These are phyloP conservation scores for Cryptus armator DNA, from an alignment of 2,888 invertebrate species.

Conservation along the genomic window DNA sequence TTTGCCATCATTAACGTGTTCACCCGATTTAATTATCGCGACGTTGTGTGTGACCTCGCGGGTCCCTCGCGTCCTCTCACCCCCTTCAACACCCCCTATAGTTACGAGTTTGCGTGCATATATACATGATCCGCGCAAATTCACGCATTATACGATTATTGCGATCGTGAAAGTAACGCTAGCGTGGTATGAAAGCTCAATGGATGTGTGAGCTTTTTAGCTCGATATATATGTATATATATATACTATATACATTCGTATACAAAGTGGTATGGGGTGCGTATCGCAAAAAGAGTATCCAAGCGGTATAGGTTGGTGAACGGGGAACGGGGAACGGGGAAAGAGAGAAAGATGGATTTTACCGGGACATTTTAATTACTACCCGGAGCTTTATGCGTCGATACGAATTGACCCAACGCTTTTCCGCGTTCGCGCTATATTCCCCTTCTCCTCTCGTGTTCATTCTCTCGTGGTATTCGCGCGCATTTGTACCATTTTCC, in stretches of 20 bases:
- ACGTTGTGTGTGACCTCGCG: constrained; percentile 13
- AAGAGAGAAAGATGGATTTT: constrained; percentile 33
- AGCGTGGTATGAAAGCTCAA: neutral
- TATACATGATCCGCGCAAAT: constrained; percentile 31
- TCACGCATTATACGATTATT: constrained; percentile 39
- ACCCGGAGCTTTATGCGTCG: constrained; percentile 38
- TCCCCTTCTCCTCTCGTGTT: neutral
- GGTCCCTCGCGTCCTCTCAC: neutral
- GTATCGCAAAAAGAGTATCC: constrained; percentile 6
- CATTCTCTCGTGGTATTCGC: constrained; percentile 17
- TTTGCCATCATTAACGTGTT: constrained; percentile 36
- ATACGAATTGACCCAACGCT: constrained; percentile 46
- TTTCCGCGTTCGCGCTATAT: neutral
- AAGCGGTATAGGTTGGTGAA: neutral
- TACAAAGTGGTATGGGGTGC: constrained; percentile 5
- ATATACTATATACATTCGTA: neutral
- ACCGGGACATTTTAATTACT: constrained; percentile 55
- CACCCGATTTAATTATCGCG: constrained; percentile 40
- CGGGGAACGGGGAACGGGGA: neutral
- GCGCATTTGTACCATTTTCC: constrained; percentile 33
- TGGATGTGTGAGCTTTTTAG: neutral
- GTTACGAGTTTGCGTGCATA: neutral
- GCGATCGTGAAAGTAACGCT: constrained; percentile 32
- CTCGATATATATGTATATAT: constrained; percentile 5
- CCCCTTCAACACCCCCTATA: neutral